Conservation (phyloP, 2,888 invertebrate species). For the Eutolmus rufibarbis region DNA sequence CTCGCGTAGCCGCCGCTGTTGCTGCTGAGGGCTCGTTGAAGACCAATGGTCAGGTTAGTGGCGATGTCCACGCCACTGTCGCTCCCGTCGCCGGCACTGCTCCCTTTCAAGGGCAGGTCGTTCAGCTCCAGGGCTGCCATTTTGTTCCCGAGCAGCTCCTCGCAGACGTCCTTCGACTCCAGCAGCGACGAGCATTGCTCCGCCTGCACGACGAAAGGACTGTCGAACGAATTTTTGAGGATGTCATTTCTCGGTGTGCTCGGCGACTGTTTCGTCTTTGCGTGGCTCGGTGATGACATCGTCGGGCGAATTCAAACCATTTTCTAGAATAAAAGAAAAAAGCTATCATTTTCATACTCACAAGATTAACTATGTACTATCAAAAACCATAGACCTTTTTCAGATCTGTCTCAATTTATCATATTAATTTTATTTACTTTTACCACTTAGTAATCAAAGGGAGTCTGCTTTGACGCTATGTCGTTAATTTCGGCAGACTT, state of each 20-base stretch:
- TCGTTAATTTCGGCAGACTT: no score
- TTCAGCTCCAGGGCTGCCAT: conserved; percentile 56
- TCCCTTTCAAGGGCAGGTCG: conserved; percentile 44
- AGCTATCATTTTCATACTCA: background rate
- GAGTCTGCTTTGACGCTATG: no score
- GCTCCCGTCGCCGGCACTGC: conserved; percentile 69
- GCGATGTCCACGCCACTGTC: conserved; percentile 82
- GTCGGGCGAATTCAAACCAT: conserved; percentile 14
- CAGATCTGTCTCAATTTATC: no score
- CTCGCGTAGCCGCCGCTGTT: conserved; percentile 74
- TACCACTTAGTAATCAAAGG: no score
- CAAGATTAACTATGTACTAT: background rate
- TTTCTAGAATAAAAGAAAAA: conserved; percentile 19
- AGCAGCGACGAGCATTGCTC: conserved; percentile 36
- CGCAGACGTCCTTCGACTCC: conserved; percentile 50
- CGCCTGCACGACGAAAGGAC: conserved; percentile 31
- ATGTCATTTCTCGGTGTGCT: background rate
- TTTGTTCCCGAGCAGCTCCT: conserved; percentile 53
- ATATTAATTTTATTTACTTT: no score
- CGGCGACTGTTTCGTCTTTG: background rate
- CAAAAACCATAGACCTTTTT: no score
- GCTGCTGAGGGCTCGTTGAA: conserved; percentile 66
- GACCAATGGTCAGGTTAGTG: conserved; percentile 58
- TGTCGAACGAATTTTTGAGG: background rate
- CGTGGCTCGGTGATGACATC: conserved; percentile 11